These are phyloP conservation scores for Holacanthus passer DNA, from an alignment of 2,113 vertebrate species.

Conservation along the genomic window DNA sequence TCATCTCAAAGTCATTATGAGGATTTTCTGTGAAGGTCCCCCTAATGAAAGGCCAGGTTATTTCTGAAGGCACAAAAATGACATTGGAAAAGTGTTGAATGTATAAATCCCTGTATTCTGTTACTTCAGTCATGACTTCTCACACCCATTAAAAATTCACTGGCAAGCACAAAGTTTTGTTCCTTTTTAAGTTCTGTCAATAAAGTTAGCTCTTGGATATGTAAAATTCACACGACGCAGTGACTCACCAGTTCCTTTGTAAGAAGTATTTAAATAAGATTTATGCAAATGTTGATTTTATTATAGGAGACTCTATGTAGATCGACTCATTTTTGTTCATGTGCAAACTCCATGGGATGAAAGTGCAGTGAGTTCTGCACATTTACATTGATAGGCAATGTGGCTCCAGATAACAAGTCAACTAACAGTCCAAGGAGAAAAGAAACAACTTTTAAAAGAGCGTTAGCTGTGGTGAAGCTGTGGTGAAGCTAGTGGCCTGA, in stretches of 20 bases:
- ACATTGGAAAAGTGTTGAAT: constrained; percentile 73
- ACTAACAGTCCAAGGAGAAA: background rate
- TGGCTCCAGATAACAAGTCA: background rate
- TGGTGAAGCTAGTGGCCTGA: background rate
- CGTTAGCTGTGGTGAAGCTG: background rate
- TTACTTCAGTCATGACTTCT: constrained; percentile 67
- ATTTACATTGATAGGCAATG: background rate
- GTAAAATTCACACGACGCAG: constrained; percentile 20
- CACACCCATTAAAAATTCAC: constrained; percentile 79
- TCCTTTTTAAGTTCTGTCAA: constrained; percentile 33
- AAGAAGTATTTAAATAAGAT: background rate
- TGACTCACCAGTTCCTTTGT: constrained; percentile 28
- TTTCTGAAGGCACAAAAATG: constrained; percentile 71
- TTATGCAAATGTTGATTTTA: constrained; percentile 1
- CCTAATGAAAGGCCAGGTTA: constrained; percentile 52
- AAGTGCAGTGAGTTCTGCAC: background rate
- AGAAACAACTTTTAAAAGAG: background rate
- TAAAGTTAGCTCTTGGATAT: constrained; percentile 56
- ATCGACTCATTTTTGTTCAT: background rate
- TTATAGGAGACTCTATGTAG: background rate
- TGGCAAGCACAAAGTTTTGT: constrained; percentile 65
- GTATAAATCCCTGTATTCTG: constrained; percentile 74
- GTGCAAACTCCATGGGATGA: background rate
- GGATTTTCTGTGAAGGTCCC: constrained; percentile 84
- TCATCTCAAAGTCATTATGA: constrained; percentile 68